Percentiles rank a stretch among this genome's conserved stretches.
These are phyloP conservation scores for Euleptes europaea DNA, from an alignment of 2,113 vertebrate species.

Conservation along the genomic window DNA sequence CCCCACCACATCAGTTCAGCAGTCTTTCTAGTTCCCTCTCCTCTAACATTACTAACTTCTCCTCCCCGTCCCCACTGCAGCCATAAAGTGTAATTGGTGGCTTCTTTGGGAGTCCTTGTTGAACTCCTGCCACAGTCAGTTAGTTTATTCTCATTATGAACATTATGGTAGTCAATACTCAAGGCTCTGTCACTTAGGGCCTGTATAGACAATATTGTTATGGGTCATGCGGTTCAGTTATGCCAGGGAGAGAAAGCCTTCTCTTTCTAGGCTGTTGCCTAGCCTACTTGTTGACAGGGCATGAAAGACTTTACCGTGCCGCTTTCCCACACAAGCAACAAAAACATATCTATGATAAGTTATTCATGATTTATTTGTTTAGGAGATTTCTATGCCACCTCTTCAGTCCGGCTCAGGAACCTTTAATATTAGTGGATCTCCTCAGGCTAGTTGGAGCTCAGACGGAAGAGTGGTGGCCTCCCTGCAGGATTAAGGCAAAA, in stretches of 20 bases:
- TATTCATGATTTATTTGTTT: too few species aligned
- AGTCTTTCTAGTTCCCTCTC: too few species aligned
- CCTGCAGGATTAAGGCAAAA: not conserved
- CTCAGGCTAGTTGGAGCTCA: too few species aligned
- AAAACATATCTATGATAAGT: too few species aligned
- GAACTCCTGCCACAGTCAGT: not conserved
- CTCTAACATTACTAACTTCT: not conserved
- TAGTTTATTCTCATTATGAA: not conserved
- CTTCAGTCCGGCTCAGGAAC: too few species aligned
- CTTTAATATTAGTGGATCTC: too few species aligned
- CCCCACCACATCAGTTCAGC: not conserved
- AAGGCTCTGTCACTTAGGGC: not conserved
- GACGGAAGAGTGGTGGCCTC: not conserved
- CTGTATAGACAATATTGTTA: not conserved
- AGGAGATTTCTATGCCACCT: too few species aligned
- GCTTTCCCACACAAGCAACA: too few species aligned
- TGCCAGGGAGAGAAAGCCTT: not conserved
- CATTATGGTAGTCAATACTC: not conserved
- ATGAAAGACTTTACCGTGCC: too few species aligned
- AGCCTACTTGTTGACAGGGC: not conserved
- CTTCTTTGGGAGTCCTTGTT: not conserved
- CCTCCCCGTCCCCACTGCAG: not conserved
- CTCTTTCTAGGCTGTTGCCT: not conserved
- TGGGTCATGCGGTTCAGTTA: not conserved
- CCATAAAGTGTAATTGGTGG: not conserved